Conservation (phyloP, 2,888 invertebrate genomes). For the Drosophila atroscutellata region DNA sequence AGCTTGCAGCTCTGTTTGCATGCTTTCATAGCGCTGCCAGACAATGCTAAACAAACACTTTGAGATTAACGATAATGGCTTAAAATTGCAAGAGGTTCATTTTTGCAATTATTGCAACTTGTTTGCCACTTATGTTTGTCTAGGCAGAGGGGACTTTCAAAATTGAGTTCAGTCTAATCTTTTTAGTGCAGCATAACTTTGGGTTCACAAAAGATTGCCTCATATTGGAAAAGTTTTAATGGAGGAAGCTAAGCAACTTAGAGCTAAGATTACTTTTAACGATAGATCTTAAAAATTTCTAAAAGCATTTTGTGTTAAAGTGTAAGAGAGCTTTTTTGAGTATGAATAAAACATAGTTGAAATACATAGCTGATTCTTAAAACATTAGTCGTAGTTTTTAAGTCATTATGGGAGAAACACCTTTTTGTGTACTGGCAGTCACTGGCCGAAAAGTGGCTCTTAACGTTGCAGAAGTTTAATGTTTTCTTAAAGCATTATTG, state of each 20-base stretch:
- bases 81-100: slow-evolving; percentile 20
- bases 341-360: neutral
- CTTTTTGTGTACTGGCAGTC: no score
- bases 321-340: no score
- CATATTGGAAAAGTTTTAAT: slow-evolving; percentile 18
- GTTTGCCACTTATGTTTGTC: slow-evolving; percentile 14
- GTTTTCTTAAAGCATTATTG: neutral
- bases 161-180: slow-evolving; percentile 6
- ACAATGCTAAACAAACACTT: slow-evolving; percentile 35
- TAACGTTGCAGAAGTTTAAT: neutral
- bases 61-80: slow-evolving; percentile 47
- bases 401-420: neutral
- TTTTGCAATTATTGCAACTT: slow-evolving; percentile 15
- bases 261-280: neutral
- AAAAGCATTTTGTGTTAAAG: neutral
- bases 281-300: neutral
- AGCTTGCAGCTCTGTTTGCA: slow-evolving; percentile 47
- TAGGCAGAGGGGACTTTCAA: neutral
- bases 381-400: neutral
- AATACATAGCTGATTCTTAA: neutral
- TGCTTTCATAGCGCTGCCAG: slow-evolving; percentile 40
- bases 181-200: slow-evolving; percentile 19
- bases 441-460: neutral
- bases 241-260: slow-evolving; percentile 6
- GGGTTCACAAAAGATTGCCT: slow-evolving; percentile 11